These are phyloP conservation scores for Calephelis perditalis DNA, from an alignment of 2,888 invertebrate species.

Conservation along the genomic window DNA sequence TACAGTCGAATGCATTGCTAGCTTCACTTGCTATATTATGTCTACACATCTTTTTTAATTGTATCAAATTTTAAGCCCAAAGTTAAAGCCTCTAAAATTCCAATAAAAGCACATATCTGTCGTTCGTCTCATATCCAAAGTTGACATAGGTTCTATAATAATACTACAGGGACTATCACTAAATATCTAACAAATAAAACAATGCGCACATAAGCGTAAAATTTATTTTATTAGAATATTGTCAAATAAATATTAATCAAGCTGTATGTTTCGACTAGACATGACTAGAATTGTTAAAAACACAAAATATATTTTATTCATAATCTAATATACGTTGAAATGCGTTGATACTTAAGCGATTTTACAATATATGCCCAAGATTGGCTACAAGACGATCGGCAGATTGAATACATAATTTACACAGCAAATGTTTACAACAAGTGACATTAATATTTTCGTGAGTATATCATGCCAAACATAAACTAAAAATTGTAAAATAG, in stretches of 20 bases:
- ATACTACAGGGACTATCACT: constrained; percentile 31
- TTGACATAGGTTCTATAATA: constrained; percentile 12
- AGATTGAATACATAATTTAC: constrained; percentile 55
- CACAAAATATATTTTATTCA: constrained; percentile 44
- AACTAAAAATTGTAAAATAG: constrained; percentile 67
- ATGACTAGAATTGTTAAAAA: constrained; percentile 55
- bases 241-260: constrained; percentile 30
- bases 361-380: constrained; percentile 47
- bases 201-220: constrained; percentile 43
- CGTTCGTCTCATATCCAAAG: constrained; percentile 63
- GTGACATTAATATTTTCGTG: constrained; percentile 70
- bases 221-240: constrained; percentile 61
- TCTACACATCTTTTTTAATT: constrained; percentile 21
- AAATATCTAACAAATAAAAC: constrained; percentile 60
- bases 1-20: constrained; percentile 18
- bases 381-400: constrained; percentile 74
- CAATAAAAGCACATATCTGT: constrained; percentile 51
- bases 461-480: constrained; percentile 76
- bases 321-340: constrained; percentile 38
- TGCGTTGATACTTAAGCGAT: constrained; percentile 28
- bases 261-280: constrained; percentile 52
- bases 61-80: constrained; percentile 47
- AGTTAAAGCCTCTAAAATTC: constrained; percentile 54
- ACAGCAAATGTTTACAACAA: constrained; percentile 60
- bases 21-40: constrained; percentile 14